Conservation (phyloP, 2,797 vertebrate species). For the Sebastes matsubarae region DNA sequence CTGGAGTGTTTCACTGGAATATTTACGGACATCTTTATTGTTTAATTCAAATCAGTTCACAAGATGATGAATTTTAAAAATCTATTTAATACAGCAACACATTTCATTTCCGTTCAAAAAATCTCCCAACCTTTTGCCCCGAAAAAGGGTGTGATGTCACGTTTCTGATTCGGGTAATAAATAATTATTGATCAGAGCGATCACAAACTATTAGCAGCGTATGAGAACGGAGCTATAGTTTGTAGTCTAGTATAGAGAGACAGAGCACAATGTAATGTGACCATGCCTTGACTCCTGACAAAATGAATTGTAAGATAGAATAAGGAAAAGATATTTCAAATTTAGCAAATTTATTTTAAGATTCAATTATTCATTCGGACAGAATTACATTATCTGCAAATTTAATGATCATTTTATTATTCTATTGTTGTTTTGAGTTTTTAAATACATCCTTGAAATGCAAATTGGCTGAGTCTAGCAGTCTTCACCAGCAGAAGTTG, state of each 20-base stretch:
- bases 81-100: not conserved
- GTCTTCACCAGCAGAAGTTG: no score
- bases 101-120: not conserved
- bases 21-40: not conserved
- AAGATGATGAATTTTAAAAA: not conserved
- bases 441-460: no score
- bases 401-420: not conserved
- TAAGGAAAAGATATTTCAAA: not conserved
- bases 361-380: not conserved
- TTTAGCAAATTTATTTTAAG: not conserved
- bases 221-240: not conserved
- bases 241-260: no score
- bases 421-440: no score
- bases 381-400: not conserved
- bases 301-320: not conserved
- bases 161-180: not conserved
- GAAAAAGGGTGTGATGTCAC: not conserved
- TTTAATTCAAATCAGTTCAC: not conserved
- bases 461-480: no score
- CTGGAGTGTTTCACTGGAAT: not conserved
- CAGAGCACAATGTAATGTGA: no score
- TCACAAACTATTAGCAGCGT: not conserved
- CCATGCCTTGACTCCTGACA: no score
- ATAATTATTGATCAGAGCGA: not conserved
- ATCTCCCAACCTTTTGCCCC: not conserved